A percentile compares a stretch with the other conserved stretches of the same genome.
These are phyloP conservation scores for Ictalurus furcatus DNA, from an alignment of 2,113 vertebrate genomes.

Conservation along the genomic window DNA sequence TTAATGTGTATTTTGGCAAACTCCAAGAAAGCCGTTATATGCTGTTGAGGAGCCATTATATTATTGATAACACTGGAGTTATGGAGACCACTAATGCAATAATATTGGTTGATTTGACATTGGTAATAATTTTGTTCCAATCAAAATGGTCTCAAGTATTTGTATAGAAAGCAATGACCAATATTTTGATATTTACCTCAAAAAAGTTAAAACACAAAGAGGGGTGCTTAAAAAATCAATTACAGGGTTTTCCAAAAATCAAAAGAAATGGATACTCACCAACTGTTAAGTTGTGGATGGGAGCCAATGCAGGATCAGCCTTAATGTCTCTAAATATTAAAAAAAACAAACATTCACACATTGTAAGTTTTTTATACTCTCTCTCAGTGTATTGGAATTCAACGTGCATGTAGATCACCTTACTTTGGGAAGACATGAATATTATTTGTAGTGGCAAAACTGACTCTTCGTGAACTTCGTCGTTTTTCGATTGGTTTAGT, in stretches of 20 bases:
- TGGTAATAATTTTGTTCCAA: not conserved
- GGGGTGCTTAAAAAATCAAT: not conserved
- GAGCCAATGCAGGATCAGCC: conserved; percentile 54
- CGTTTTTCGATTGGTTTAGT: conserved; percentile 65
- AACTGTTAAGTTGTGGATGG: conserved; percentile 59
- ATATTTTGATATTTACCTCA: not conserved
- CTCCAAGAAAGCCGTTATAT: too few species aligned
- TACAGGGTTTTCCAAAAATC: conserved; percentile 17
- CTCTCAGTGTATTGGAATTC: not conserved
- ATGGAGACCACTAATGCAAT: too few species aligned
- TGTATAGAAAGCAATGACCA: not conserved
- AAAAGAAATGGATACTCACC: conserved; percentile 15
- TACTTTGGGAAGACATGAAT: conserved; percentile 72
- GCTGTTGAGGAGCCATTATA: too few species aligned
- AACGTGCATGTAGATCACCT: conserved; percentile 35
- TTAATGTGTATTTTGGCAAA: too few species aligned
- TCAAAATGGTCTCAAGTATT: not conserved
- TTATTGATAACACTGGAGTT: too few species aligned
- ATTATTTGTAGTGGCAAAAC: conserved; percentile 73
- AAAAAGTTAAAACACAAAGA: not conserved
- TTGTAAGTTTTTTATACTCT: not conserved
- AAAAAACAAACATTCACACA: not conserved
- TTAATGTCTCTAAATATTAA: conserved; percentile 67
- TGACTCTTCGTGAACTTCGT: conserved; percentile 75
- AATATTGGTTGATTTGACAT: not conserved